phyloP scores from a whole-genome alignment of 2,888 invertebrate genomes.

The Drosophila niveifrons region DNA sequence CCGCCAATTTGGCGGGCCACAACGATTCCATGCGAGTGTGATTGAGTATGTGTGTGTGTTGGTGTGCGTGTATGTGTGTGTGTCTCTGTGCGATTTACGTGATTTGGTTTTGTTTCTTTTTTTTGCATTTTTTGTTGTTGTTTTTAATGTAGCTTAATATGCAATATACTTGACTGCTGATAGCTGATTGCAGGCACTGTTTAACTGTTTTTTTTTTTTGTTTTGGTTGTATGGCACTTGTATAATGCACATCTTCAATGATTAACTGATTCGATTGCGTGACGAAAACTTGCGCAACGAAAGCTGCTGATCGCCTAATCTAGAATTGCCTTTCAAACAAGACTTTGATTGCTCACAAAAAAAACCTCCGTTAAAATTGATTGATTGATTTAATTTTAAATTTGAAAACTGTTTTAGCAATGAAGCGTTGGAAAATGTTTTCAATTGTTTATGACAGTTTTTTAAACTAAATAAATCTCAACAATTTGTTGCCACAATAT shows the following conservation, averaged over 20 bases:
- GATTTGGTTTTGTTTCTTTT: constrained; percentile 38
- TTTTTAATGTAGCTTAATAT: constrained; percentile 21
- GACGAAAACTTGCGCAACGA: too few relatives aligned
- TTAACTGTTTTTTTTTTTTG: too few relatives aligned
- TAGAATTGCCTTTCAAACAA: too few relatives aligned
- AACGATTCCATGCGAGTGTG: constrained; percentile 17
- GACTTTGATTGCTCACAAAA: too few relatives aligned
- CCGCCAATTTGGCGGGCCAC: constrained; percentile 74
- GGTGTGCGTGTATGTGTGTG: constrained; percentile 28
- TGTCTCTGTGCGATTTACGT: constrained; percentile 51
- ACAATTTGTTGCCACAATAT: too few relatives aligned
- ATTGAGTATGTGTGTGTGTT: constrained; percentile 35
- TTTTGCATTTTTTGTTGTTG: constrained; percentile 42
- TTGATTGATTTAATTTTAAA: too few relatives aligned
- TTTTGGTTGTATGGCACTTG: neutral
- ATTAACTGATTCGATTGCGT: neutral
- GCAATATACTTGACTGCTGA: constrained; percentile 10
- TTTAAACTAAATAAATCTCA: too few relatives aligned
- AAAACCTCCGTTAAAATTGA: too few relatives aligned
- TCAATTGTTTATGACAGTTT: too few relatives aligned
- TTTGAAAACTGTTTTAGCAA: too few relatives aligned
- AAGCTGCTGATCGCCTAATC: too few relatives aligned
- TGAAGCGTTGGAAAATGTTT: too few relatives aligned
- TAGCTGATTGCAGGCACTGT: constrained; percentile 17
- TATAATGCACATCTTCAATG: neutral